Evolutionary conservation across 2,888 invertebrate genomes (phyloP).

Genomic region (Parapristionchus giblindavisi): DNA sequence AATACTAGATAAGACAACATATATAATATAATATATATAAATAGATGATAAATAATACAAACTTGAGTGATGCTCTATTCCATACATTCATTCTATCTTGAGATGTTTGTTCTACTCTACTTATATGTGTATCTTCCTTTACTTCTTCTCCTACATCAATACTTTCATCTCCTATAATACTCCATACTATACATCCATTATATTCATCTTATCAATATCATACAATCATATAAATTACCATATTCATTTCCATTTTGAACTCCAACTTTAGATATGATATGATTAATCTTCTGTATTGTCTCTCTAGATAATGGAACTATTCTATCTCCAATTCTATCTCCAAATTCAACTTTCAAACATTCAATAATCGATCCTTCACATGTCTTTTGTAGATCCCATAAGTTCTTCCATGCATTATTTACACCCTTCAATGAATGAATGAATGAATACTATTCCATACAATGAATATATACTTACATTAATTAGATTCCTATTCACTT

Average conservation of each 20-base stretch:
- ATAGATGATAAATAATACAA: too few species aligned
- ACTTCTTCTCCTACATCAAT: neutral
- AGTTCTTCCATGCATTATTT: constrained; percentile 12
- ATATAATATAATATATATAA: too few species aligned
- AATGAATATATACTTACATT: neutral
- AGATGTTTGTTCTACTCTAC: neutral
- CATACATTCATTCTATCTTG: constrained; percentile 22
- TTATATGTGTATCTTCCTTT: neutral
- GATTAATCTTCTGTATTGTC: neutral
- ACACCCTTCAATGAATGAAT: neutral
- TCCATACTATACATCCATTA: too few species aligned
- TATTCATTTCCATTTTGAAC: neutral
- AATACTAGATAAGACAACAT: too few species aligned
- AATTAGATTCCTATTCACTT: neutral
- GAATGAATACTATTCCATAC: neutral
- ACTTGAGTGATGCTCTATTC: neutral
- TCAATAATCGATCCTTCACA: neutral
- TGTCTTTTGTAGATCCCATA: neutral
- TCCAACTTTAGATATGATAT: neutral
- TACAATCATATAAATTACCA: too few species aligned
- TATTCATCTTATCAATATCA: too few species aligned
- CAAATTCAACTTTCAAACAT: neutral
- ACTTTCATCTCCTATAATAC: too few species aligned
- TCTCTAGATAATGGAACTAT: neutral
- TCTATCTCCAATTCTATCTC: neutral